Evolutionary conservation across 2,797 vertebrate species (phyloP).

Genomic region (Craterocephalus amniculus): DNA sequence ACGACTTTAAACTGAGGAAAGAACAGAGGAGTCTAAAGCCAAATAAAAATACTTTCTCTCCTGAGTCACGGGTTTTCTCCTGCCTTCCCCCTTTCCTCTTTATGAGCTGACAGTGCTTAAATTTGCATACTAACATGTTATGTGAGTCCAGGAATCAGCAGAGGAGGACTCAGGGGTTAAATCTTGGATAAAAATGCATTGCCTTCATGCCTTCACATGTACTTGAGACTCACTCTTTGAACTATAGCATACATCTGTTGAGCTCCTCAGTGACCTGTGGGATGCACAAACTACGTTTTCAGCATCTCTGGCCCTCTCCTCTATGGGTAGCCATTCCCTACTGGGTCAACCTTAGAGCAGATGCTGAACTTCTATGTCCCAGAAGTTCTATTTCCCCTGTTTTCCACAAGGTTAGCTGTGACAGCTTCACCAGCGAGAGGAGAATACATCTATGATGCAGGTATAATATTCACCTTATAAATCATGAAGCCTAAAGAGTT

Average conservation of each 20-base stretch:
- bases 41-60: slow-evolving; percentile 23
- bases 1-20: slow-evolving; percentile 20
- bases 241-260: slow-evolving; percentile 56
- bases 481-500: neutral
- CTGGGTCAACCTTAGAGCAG: slow-evolving; percentile 47
- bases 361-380: slow-evolving; percentile 44
- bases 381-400: slow-evolving; percentile 43
- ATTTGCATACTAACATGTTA: slow-evolving; percentile 24
- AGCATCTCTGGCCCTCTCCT: slow-evolving; percentile 59
- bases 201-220: neutral
- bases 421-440: no score
- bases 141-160: slow-evolving; percentile 22
- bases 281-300: slow-evolving; percentile 47
- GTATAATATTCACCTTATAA: neutral
- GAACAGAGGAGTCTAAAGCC: slow-evolving; percentile 14
- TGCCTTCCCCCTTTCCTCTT: slow-evolving; percentile 18
- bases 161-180: slow-evolving; percentile 6
- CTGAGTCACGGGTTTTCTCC: slow-evolving; percentile 32
- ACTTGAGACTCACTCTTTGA: slow-evolving; percentile 26
- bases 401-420: slow-evolving; percentile 54
- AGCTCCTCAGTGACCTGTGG: slow-evolving; percentile 55
- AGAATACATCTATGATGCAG: neutral
- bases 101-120: slow-evolving; percentile 29
- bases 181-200: slow-evolving; percentile 10
- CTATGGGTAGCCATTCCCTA: slow-evolving; percentile 53